Conservation (phyloP, 2,888 invertebrate genomes). For the Hemistola chrysoprasaria region DNA sequence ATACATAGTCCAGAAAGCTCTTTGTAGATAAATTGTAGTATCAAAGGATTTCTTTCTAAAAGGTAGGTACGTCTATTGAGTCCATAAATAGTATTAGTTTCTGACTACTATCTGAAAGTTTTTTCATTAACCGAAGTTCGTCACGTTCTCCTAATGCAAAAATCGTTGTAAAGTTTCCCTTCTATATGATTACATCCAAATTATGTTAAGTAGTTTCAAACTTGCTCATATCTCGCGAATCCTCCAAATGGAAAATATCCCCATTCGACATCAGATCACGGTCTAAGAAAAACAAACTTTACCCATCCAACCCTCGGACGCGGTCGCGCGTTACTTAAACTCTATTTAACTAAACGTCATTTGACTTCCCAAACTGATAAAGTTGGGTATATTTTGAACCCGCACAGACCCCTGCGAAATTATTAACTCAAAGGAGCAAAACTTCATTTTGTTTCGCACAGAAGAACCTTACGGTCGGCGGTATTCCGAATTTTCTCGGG, state of each 20-base stretch:
- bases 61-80: too few relatives aligned
- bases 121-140: too few relatives aligned
- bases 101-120: too few relatives aligned
- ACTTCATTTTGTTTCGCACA: conserved; percentile 4
- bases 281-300: conserved; percentile 6
- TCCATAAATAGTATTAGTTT: too few relatives aligned
- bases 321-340: conserved; percentile 13
- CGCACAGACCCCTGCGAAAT: background rate
- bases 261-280: conserved; percentile 5
- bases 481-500: background rate
- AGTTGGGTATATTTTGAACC: conserved; percentile 11
- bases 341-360: conserved; percentile 20
- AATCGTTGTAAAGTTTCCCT: conserved; percentile 2
- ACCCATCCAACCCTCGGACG: conserved; percentile 1
- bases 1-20: too few relatives aligned
- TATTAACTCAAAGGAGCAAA: conserved; percentile 1
- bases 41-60: too few relatives aligned
- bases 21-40: too few relatives aligned
- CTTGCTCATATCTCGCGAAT: too few relatives aligned
- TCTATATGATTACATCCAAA: background rate
- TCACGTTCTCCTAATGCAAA: too few relatives aligned
- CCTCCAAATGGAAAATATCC: too few relatives aligned
- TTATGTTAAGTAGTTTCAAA: too few relatives aligned
- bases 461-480: background rate
- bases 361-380: conserved; percentile 16